A percentile compares a stretch with the other conserved stretches of the same genome.
Evolutionary conservation across 2,113 vertebrate species (phyloP).

Genomic region (Penelope pileata): DNA sequence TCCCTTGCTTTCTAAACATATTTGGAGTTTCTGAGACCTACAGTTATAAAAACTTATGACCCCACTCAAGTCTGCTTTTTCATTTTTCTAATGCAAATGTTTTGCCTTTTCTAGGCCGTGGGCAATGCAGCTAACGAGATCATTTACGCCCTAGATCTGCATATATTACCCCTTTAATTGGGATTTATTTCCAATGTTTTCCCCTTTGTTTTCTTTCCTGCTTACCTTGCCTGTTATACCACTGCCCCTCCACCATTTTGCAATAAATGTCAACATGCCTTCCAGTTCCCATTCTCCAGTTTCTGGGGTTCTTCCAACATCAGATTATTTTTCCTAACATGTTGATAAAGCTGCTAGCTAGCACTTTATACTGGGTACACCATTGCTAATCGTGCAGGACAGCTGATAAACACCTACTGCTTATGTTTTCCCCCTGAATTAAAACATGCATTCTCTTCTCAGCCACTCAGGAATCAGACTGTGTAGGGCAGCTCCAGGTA

Average conservation of each 20-base stretch:
- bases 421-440: background rate
- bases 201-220: background rate
- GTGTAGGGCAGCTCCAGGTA: background rate
- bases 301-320: background rate
- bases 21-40: background rate
- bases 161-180: background rate
- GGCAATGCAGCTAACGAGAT: background rate
- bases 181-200: background rate
- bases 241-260: background rate
- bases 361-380: background rate
- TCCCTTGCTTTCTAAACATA: background rate
- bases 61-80: background rate
- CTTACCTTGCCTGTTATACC: background rate
- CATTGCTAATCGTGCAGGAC: background rate
- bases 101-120: background rate
- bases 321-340: rapidly evolving
- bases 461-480: background rate
- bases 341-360: background rate
- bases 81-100: background rate
- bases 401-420: background rate
- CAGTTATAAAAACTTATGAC: background rate
- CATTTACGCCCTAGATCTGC: background rate
- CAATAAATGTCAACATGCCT: background rate
- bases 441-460: background rate
- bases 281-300: background rate